phyloP scores from a whole-genome alignment of 2,113 vertebrate species.

The Tychaedon coryphoeus region DNA sequence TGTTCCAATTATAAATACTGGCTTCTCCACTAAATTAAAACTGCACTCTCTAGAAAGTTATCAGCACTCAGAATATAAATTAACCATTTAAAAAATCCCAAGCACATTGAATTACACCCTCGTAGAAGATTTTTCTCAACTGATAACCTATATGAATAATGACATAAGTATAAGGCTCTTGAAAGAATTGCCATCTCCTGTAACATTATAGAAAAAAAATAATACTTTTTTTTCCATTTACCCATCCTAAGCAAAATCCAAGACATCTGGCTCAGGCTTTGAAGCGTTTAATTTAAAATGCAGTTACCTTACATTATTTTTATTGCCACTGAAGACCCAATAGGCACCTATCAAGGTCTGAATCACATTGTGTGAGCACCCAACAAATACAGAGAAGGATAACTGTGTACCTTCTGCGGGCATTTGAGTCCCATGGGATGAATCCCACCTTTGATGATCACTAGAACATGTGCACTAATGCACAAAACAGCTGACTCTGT shows the following conservation, averaged over 20 bases:
- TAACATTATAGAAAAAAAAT: background rate
- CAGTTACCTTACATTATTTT: background rate
- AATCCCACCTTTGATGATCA: background rate
- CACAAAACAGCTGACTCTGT: background rate
- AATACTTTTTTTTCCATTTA: background rate
- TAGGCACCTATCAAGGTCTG: background rate
- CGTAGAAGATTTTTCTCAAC: background rate
- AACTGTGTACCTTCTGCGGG: background rate
- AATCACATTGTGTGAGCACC: background rate
- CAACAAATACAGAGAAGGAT: background rate
- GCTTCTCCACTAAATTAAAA: background rate
- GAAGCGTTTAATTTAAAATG: background rate
- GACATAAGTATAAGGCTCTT: fast-evolving
- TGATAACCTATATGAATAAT: background rate
- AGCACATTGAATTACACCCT: background rate
- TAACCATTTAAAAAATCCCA: background rate
- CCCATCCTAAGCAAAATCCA: background rate
- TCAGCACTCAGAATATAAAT: background rate
- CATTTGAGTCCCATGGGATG: background rate
- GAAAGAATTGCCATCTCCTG: background rate
- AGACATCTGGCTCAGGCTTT: background rate
- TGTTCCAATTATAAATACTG: background rate
- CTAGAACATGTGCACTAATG: background rate
- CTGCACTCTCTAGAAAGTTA: background rate
- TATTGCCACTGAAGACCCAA: background rate